A percentile compares a stretch with the other conserved stretches of the same genome.
phyloP scores from a whole-genome alignment of 2,888 invertebrate species.

The Marasmarcha lunaedactyla region DNA sequence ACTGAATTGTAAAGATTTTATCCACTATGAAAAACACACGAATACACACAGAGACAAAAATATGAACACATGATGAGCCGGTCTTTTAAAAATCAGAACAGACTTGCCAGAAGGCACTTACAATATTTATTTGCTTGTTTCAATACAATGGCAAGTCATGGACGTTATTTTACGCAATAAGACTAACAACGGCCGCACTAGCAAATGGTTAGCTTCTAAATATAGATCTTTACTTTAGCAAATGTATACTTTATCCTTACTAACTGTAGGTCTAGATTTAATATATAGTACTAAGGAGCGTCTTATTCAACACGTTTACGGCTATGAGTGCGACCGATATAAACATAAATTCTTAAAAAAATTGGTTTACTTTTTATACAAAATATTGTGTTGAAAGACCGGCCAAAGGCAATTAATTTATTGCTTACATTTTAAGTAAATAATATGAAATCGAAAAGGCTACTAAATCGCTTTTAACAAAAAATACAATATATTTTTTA shows the following conservation, averaged over 20 bases:
- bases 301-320: no score
- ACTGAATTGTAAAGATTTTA: no score
- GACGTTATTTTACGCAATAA: slow-evolving; percentile 6
- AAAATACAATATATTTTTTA: slow-evolving; percentile 4
- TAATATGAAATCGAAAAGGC: slow-evolving; percentile 5
- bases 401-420: slow-evolving; percentile 32
- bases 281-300: no score
- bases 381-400: slow-evolving; percentile 27
- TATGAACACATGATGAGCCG: slow-evolving; percentile 20
- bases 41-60: slow-evolving; percentile 19
- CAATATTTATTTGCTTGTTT: slow-evolving; percentile 47
- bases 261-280: no score
- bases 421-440: slow-evolving; percentile 19
- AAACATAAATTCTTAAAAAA: no score
- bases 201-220: no score
- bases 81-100: slow-evolving; percentile 33
- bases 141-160: slow-evolving; percentile 41
- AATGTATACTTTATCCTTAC: no score
- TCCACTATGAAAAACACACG: no score
- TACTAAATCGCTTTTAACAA: slow-evolving; percentile 4
- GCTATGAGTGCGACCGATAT: no score
- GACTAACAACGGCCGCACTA: slow-evolving; percentile 2
- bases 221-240: no score
- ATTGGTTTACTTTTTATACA: no score
- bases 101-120: slow-evolving; percentile 65